Evolutionary conservation across 2,797 vertebrate species (phyloP).

Genomic region (Leucoraja ocellata): DNA sequence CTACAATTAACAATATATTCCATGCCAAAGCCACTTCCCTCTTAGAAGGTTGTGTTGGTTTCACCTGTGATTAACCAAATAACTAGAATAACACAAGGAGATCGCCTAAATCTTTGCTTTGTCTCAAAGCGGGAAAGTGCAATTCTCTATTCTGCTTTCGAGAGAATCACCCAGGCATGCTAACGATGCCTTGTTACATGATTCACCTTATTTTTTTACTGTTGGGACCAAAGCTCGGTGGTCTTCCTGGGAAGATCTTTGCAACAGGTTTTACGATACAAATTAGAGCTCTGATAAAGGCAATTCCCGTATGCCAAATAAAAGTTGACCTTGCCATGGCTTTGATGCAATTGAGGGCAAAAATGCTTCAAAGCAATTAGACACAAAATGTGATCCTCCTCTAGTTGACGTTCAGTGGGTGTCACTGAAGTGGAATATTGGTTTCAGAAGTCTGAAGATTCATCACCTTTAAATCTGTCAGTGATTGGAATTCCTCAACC

Average conservation of each 20-base stretch:
- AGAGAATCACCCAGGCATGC: neutral
- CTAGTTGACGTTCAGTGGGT: neutral
- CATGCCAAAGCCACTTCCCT: neutral
- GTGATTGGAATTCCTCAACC: neutral
- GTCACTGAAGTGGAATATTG: neutral
- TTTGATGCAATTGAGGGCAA: neutral
- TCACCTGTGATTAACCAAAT: neutral
- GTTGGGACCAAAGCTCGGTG: neutral
- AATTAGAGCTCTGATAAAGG: slow-evolving; percentile 13
- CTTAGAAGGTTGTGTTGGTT: neutral
- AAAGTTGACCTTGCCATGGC: slow-evolving; percentile 13
- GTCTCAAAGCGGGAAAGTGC: neutral
- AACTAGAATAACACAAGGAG: neutral
- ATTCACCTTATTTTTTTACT: neutral
- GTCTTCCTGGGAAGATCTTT: neutral
- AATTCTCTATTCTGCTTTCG: neutral
- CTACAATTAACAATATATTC: neutral
- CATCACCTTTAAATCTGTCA: neutral
- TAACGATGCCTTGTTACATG: neutral
- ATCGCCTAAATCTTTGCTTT: neutral
- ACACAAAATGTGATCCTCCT: neutral
- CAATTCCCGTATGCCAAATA: slow-evolving; percentile 13
- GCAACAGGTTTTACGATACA: neutral
- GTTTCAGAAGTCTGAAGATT: neutral
- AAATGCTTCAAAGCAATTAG: neutral